Percentiles rank a stretch among this genome's conserved stretches.
Evolutionary conservation across 2,797 vertebrate species (phyloP).

Genomic region (Jordanella pulchra): DNA sequence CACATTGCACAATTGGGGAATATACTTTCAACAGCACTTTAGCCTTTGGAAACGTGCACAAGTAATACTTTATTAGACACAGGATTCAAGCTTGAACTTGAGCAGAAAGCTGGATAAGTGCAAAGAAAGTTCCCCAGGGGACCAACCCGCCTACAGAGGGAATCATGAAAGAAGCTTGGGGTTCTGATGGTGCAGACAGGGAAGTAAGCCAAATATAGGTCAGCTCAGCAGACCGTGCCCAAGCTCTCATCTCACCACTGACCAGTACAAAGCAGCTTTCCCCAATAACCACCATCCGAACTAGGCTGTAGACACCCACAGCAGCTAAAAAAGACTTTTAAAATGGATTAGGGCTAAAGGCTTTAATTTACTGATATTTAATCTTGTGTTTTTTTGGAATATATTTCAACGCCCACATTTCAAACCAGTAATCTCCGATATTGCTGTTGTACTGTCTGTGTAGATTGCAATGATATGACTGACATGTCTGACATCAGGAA

Average conservation of each 20-base stretch:
- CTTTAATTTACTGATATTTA: slow-evolving; percentile 71
- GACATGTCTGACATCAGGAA: slow-evolving; percentile 57
- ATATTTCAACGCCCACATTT: slow-evolving; percentile 67
- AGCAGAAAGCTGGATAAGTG: slow-evolving; percentile 22
- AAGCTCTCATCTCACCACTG: slow-evolving; percentile 64
- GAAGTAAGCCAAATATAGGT: slow-evolving; percentile 74
- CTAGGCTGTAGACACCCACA: slow-evolving; percentile 67
- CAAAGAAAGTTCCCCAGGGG: background rate
- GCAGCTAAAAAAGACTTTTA: slow-evolving; percentile 67
- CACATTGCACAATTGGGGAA: background rate
- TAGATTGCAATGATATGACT: slow-evolving; percentile 49
- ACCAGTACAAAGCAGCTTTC: slow-evolving; percentile 76
- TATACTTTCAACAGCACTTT: background rate
- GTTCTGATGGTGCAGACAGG: slow-evolving; percentile 49
- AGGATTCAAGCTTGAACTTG: slow-evolving; percentile 5
- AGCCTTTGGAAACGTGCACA: background rate
- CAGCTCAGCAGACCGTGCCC: slow-evolving; percentile 64
- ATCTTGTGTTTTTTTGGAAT: slow-evolving; percentile 73
- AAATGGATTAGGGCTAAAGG: slow-evolving; percentile 76
- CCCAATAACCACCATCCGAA: slow-evolving; percentile 67
- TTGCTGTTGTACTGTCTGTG: slow-evolving; percentile 55
- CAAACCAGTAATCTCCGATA: slow-evolving; percentile 64
- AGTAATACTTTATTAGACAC: slow-evolving; percentile 15
- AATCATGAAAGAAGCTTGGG: slow-evolving; percentile 27
- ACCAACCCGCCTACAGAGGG: slow-evolving; percentile 30